Evolutionary conservation across 2,888 invertebrate genomes (phyloP).

Genomic region (Vesta saturnalis): DNA sequence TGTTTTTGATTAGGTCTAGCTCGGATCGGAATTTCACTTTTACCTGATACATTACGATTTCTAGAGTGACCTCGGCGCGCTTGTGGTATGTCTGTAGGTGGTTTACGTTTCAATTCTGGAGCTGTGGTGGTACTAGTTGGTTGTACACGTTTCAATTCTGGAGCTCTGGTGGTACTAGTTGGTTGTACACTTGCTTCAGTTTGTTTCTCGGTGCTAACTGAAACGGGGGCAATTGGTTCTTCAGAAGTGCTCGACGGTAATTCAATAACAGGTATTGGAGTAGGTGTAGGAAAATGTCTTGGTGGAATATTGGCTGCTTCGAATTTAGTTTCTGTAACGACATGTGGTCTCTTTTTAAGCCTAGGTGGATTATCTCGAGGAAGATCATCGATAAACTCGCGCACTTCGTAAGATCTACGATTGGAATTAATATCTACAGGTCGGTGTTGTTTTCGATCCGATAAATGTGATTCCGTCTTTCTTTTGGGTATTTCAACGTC

Average conservation of each 20-base stretch:
- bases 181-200: background rate
- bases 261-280: slow-evolving; percentile 32
- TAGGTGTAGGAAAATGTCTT: slow-evolving; percentile 30
- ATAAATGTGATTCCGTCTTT: no score
- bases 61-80: slow-evolving; percentile 4
- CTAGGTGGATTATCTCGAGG: slow-evolving; percentile 49
- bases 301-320: slow-evolving; percentile 51
- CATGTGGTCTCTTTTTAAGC: slow-evolving; percentile 50
- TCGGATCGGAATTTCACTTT: slow-evolving; percentile 13
- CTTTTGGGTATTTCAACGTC: slow-evolving; percentile 43
- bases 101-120: slow-evolving; percentile 10
- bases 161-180: slow-evolving; percentile 3
- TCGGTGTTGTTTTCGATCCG: slow-evolving; percentile 45
- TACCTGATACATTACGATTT: background rate
- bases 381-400: slow-evolving; percentile 58
- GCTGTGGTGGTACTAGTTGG: slow-evolving; percentile 10
- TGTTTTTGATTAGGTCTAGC: slow-evolving; percentile 5
- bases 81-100: slow-evolving; percentile 15
- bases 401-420: slow-evolving; percentile 48
- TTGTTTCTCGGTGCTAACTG: slow-evolving; percentile 15
- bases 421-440: background rate
- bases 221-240: slow-evolving; percentile 1
- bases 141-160: slow-evolving; percentile 10
- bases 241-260: slow-evolving; percentile 17
- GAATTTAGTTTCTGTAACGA: slow-evolving; percentile 55